Percentiles rank a stretch among this genome's conserved stretches.
phyloP scores from a whole-genome alignment of 2,888 invertebrate genomes.

The Pyrocoelia pectoralis region DNA sequence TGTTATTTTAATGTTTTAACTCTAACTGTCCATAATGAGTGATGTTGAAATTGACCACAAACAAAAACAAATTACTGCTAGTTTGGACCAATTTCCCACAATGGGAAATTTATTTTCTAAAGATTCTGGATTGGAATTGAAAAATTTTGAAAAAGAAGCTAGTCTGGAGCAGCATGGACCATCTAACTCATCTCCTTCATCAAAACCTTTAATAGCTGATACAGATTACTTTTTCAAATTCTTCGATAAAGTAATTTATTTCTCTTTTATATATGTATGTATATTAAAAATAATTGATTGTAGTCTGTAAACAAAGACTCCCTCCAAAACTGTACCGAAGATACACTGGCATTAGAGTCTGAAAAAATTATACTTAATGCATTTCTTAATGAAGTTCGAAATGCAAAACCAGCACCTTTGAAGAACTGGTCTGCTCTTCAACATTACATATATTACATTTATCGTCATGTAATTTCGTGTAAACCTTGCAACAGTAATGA shows the following conservation, averaged over 20 bases:
- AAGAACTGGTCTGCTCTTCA: slow-evolving; percentile 53
- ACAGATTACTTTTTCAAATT: slow-evolving; percentile 23
- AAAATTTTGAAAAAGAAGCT: slow-evolving; percentile 18
- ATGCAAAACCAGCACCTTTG: slow-evolving; percentile 39
- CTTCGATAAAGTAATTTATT: slow-evolving; percentile 19
- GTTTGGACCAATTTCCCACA: slow-evolving; percentile 38
- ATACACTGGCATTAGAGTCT: slow-evolving; percentile 19
- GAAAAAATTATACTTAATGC: slow-evolving; percentile 37
- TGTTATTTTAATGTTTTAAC: slow-evolving; percentile 21
- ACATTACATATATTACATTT: slow-evolving; percentile 54
- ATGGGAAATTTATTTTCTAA: slow-evolving; percentile 40
- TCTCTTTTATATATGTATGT: neutral
- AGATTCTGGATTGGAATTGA: slow-evolving; percentile 14
- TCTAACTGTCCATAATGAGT: slow-evolving; percentile 35
- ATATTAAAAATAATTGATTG: neutral
- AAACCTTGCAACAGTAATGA: slow-evolving; percentile 50
- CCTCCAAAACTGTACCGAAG: slow-evolving; percentile 13
- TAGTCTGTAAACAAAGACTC: neutral
- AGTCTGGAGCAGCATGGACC: slow-evolving; percentile 8
- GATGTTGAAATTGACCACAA: slow-evolving; percentile 39
- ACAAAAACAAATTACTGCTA: slow-evolving; percentile 35
- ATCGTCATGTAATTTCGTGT: slow-evolving; percentile 52
- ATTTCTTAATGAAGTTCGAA: slow-evolving; percentile 41
- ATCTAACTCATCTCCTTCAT: slow-evolving; percentile 6
- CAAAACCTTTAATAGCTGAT: slow-evolving; percentile 9